Conservation (phyloP, 2,113 vertebrate genomes). For the Seriola dumerili region DNA sequence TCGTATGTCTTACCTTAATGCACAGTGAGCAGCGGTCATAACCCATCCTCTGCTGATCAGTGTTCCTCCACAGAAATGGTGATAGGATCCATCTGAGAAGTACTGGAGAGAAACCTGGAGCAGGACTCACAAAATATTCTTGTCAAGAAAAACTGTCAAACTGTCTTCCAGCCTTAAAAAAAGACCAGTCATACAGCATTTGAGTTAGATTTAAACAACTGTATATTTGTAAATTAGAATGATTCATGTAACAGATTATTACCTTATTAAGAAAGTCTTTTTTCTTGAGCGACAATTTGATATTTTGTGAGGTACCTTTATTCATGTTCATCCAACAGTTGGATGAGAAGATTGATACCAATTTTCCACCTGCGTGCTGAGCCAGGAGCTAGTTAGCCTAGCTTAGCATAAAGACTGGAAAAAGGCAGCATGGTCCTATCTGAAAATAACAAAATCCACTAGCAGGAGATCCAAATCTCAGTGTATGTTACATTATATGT, state of each 20-base stretch:
- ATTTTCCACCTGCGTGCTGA: no score
- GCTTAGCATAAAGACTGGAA: not conserved
- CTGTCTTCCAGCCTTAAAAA: not conserved
- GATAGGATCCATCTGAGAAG: conserved; percentile 62
- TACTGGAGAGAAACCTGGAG: conserved; percentile 74
- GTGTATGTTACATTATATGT: not conserved
- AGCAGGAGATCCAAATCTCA: not conserved
- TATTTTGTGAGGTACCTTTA: no score
- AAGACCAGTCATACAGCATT: no score
- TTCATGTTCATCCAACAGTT: no score
- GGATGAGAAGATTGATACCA: no score
- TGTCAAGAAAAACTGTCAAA: not conserved
- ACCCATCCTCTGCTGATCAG: conserved; percentile 84
- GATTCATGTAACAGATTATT: no score
- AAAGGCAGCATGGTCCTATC: not conserved
- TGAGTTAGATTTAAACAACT: no score
- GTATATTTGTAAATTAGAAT: no score
- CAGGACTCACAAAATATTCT: not conserved
- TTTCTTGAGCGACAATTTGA: no score
- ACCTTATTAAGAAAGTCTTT: no score
- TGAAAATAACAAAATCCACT: not conserved
- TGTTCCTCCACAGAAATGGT: conserved; percentile 87
- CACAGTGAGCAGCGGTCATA: conserved; percentile 87
- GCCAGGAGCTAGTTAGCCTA: not conserved
- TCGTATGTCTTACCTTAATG: conserved; percentile 39